Base-by-base conservation (phyloP, 2,888 invertebrate species). In the Cephonodes hylas region DNA sequence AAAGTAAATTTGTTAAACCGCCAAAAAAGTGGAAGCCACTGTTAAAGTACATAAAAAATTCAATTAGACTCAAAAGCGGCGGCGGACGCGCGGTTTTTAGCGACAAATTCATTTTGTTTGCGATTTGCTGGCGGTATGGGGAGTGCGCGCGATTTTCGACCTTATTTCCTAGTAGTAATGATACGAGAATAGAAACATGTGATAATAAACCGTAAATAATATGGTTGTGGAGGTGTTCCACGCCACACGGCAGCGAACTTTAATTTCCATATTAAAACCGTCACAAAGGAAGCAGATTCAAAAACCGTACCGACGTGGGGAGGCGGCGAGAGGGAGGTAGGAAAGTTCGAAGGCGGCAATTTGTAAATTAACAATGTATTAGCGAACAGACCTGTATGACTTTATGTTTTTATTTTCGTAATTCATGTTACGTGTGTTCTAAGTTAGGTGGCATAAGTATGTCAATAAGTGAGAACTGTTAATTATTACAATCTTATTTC, bases 181-280 rank as follows among this genome's bases (percentile, higher is more conserved):
- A 25, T 18, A 13, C 1, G 42, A 18, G 42, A 38, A 18, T 42
- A 38, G 42, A 60, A 64, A 65, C 66, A 67, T 70, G 69, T 68
- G 64, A 71, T 66, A 64, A 66, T 63, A 66, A 71, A 67, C 68
- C 76, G 74, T 74, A 79, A 81, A 80, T 80, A 76, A 81, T 83
- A 81, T 76, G 74, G 73, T 82, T 80, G 86, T 74, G 68, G 77
- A 87, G 83, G 85, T 87, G 85, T 81, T 81, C 76, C 70, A 69
- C 80, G 85, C 79, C 87, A 85, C 87, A 85, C 88, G 86, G 86
- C 82, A 79, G 82, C 80, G 83, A 89, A 84, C 87, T 88, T 90
- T 92, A 92, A 92, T 92, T 92, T 92, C 91, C 92, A 92, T 92
- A 91, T 92, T 92, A 92, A 91, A 91, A 91, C 88, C 89, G 88